These are phyloP conservation scores for Subanguina moxae DNA, from an alignment of 1,140 invertebrate species.

Conservation along the genomic window DNA sequence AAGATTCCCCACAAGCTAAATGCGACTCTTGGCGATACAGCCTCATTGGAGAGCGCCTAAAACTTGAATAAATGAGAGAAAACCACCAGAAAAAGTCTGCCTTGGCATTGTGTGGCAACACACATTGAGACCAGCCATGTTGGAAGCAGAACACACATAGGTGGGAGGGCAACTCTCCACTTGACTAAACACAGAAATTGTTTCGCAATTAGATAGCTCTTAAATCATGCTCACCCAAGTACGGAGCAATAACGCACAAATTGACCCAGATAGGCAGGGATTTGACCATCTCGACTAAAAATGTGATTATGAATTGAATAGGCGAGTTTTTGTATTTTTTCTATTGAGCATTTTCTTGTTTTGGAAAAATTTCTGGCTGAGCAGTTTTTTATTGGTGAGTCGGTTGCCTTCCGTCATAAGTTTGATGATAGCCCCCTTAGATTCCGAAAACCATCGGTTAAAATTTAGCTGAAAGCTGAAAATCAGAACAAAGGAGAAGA, in stretches of 20 bases:
- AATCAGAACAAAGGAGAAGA: too few relatives aligned
- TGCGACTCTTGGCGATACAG: constrained; percentile 4
- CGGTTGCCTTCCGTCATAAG: too few relatives aligned
- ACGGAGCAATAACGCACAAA: constrained; percentile 29
- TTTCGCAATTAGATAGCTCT: neutral
- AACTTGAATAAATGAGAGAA: constrained; percentile 2
- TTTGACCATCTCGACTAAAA: constrained; percentile 39
- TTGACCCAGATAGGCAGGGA: constrained; percentile 40
- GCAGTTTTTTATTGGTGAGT: too few relatives aligned
- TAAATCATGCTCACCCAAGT: constrained; percentile 9
- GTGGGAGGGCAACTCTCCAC: constrained; percentile 37
- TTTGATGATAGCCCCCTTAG: too few relatives aligned
- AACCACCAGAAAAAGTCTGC: constrained; percentile 17
- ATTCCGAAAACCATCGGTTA: too few relatives aligned
- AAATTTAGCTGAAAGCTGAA: too few relatives aligned
- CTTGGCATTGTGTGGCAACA: constrained; percentile 36
- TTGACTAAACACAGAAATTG: constrained; percentile 6
- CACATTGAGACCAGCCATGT: constrained; percentile 38
- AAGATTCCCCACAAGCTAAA: constrained; percentile 16
- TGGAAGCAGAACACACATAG: constrained; percentile 41
- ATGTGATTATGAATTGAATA: constrained; percentile 23
- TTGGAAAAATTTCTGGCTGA: too few relatives aligned
- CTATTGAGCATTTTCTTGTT: too few relatives aligned
- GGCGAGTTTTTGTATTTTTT: too few relatives aligned
- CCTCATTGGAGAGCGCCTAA: constrained; percentile 1